Conservation (phyloP, 2,888 invertebrate species). For the Erynnis tages region DNA sequence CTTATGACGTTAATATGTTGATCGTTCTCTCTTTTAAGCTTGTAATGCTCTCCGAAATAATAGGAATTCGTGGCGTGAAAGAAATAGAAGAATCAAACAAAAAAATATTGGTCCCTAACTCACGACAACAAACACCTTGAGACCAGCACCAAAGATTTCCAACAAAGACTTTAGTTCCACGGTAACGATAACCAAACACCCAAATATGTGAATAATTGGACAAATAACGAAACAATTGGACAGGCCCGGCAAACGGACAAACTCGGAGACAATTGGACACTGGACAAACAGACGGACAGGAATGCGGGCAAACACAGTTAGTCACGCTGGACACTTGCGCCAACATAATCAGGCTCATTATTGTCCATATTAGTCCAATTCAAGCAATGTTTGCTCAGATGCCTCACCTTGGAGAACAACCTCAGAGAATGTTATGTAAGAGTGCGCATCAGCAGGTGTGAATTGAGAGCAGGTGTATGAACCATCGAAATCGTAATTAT, state of each 20-base stretch:
- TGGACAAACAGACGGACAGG: slow-evolving; percentile 35
- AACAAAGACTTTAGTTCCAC: neutral
- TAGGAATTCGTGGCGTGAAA: too few relatives aligned
- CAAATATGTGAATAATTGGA: slow-evolving; percentile 38
- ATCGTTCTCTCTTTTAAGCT: too few relatives aligned
- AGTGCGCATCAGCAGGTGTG: too few relatives aligned
- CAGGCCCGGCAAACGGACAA: neutral
- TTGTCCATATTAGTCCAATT: slow-evolving; percentile 38
- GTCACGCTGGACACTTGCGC: slow-evolving; percentile 57
- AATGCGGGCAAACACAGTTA: slow-evolving; percentile 45
- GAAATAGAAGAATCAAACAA: too few relatives aligned
- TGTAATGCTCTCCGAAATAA: too few relatives aligned
- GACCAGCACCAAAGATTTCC: too few relatives aligned
- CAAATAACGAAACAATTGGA: slow-evolving; percentile 32
- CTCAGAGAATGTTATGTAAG: too few relatives aligned
- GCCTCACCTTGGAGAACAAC: neutral
- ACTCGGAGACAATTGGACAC: slow-evolving; percentile 34
- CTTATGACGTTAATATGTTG: too few relatives aligned
- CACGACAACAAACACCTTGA: too few relatives aligned
- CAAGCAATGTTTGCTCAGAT: slow-evolving; percentile 25
- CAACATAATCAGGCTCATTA: slow-evolving; percentile 63
- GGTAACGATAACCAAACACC: slow-evolving; percentile 58
- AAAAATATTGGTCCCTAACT: too few relatives aligned
- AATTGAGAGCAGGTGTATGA: too few relatives aligned
- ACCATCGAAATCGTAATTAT: too few relatives aligned